Base-by-base conservation (phyloP, 2,888 invertebrate species). In the Polietes domitor region DNA sequence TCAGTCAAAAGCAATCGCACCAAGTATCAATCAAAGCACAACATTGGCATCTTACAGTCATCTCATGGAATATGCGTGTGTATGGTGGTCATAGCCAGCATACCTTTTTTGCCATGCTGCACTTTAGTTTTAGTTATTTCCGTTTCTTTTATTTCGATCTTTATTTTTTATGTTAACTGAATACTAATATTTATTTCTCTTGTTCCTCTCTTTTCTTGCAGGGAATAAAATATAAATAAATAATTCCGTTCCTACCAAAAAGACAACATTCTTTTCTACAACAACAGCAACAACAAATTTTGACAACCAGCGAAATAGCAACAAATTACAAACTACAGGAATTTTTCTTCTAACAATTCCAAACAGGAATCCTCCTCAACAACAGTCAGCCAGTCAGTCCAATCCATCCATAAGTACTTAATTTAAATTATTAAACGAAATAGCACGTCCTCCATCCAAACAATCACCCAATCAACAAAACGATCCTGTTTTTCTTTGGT, bases 161-260 rank as follows among this genome's bases (percentile, higher is more conserved):
- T n/a, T n/a, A n/a, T n/a, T n/a, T n/a, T n/a, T n/a, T n/a, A n/a
- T n/a, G n/a, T n/a, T n/a, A n/a, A n/a, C n/a, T n/a, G n/a, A n/a
- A 32, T 32, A 32, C 32, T 32, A 32, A 32, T 32, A 3, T 32
- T 32, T 7, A 32, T 32, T 32, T 12, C 63, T 3, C 21, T 77
- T 75, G 83, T 7, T 61, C 53, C 63, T 70, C 24, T 71, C 50
- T 75, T 63, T 86, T 9, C 84, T 87, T 86, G 10, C 85, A 87
- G 86, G 87, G 87, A 87, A 82, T 80, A 83, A 74, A 80, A 73
- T 80, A 47, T 37, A 74, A 12, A 58, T 82, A 71, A 80, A 75
- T 75, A 78, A 77, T 68, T 83, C 74, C 85, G 75, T 72, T 82
- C 82, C 83, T 68, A 24, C 65, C 37, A 68, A 61, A 81, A 83